These are phyloP conservation scores for Ecliptopera silaceata DNA, from an alignment of 2,888 invertebrate species.

Conservation along the genomic window DNA sequence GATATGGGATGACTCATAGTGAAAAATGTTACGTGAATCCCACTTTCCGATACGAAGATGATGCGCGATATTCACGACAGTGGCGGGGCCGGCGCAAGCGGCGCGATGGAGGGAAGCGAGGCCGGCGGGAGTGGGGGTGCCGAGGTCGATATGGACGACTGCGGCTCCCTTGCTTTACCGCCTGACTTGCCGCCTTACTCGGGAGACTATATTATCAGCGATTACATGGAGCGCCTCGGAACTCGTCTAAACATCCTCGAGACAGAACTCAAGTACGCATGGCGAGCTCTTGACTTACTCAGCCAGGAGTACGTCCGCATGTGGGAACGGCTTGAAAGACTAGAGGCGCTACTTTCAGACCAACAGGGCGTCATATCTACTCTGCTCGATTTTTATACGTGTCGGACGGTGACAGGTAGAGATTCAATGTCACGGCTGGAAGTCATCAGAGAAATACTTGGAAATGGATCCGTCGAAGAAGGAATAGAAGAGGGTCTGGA, in stretches of 20 bases:
- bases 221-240: slow-evolving; percentile 95
- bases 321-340: slow-evolving; percentile 95
- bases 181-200: slow-evolving; percentile 80
- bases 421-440: slow-evolving; percentile 81
- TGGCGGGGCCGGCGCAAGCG: slow-evolving; percentile 76
- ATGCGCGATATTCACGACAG: slow-evolving; percentile 82
- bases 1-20: slow-evolving; percentile 83
- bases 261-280: slow-evolving; percentile 95
- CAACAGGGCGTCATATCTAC: slow-evolving; percentile 96
- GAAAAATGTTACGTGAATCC: slow-evolving; percentile 76
- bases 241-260: slow-evolving; percentile 94
- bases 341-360: slow-evolving; percentile 93
- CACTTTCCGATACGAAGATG: slow-evolving; percentile 76
- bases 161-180: slow-evolving; percentile 80
- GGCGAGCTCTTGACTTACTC: slow-evolving; percentile 94
- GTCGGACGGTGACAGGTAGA: slow-evolving; percentile 75
- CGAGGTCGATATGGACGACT: slow-evolving; percentile 80
- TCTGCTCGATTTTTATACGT: slow-evolving; percentile 90
- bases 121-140: slow-evolving; percentile 80
- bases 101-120: slow-evolving; percentile 81
- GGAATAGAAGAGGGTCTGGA: slow-evolving; percentile 86
- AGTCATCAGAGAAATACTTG: slow-evolving; percentile 86
- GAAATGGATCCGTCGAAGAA: slow-evolving; percentile 86
- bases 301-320: slow-evolving; percentile 96
- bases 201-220: slow-evolving; percentile 91